Conservation (phyloP, 2,797 vertebrate genomes). For the Triplophysa bombifrons region DNA sequence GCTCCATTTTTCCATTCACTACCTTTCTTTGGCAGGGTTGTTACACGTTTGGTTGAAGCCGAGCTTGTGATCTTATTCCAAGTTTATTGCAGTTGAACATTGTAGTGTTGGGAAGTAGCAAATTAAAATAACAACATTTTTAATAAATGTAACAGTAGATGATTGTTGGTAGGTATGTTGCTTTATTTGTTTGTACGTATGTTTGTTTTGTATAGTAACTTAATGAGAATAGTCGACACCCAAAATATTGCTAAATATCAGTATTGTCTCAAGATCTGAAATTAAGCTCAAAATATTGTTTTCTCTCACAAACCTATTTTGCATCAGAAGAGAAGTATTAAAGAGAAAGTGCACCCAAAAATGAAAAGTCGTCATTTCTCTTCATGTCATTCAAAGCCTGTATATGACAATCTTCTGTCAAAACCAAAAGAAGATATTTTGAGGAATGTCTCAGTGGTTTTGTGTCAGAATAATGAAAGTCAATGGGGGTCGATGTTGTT, state of each 20-base stretch:
- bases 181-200: not conserved
- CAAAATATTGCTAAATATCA: too few relatives aligned
- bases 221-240: not conserved
- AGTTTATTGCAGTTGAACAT: not conserved
- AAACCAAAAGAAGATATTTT: too few relatives aligned
- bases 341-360: not conserved
- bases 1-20: conserved; percentile 26
- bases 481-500: too few relatives aligned
- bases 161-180: too few relatives aligned
- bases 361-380: too few relatives aligned
- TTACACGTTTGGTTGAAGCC: conserved; percentile 30
- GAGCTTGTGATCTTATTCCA: conserved; percentile 14
- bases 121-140: not conserved
- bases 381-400: too few relatives aligned
- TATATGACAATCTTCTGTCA: too few relatives aligned
- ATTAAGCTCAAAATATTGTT: too few relatives aligned
- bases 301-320: not conserved
- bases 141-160: not conserved
- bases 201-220: not conserved
- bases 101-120: not conserved
- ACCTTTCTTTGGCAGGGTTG: conserved; percentile 24
- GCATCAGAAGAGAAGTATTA: not conserved
- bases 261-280: too few relatives aligned
- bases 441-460: too few relatives aligned
- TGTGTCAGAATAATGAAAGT: too few relatives aligned